Base-by-base conservation (phyloP, 2,113 vertebrate genomes). In the Todiramphus chloris region DNA sequence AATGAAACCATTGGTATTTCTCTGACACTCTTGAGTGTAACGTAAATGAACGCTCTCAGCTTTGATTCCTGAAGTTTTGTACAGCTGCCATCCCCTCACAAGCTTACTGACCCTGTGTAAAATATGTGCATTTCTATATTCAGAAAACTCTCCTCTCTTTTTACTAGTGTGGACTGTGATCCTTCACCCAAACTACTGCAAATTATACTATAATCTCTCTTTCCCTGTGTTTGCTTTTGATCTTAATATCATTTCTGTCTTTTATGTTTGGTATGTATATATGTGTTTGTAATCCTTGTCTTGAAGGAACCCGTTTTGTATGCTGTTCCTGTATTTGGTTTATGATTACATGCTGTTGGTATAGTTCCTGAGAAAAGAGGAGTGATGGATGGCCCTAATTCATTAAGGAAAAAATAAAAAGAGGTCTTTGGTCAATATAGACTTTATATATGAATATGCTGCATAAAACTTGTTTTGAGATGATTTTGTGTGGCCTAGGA, bases 301-400 rank as follows among this genome's bases (percentile, higher is more conserved):
- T 89, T 92, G 56, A 89, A 78, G 83, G 68, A 91, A 63, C 15
- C 46, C 66, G 24, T 90, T 96, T 97, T 97, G 87, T 93, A 93
- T 93, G 95, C 92, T 46, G 56, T 91, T 93, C 72, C 87, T 10
- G 0, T 44, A 24, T 74, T 92, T 95, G 76, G 35, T 95, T 98
- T 97, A 95, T 28, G 63, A 95, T 93, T 97, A 96, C 97, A 96
- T 64, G 83, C 64, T 83, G 31, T 91, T 96, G 72, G 17, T 72
- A 62, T 13, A 17, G 87, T 84, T 91, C 41, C 35, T 94, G 83
- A 63, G 63, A 79, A 41, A 53, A 30, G 23, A 66, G 48, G 59
- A 67, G 23, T 68, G 25, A 27, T 53, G 35, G 35, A 78, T 72
- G 35, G 8, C 60, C 28, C 35, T 81, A 30, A 25, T 75, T 89